These are phyloP conservation scores for Trichogramma evanescens DNA, from an alignment of 2,888 invertebrate genomes.

Conservation along the genomic window DNA sequence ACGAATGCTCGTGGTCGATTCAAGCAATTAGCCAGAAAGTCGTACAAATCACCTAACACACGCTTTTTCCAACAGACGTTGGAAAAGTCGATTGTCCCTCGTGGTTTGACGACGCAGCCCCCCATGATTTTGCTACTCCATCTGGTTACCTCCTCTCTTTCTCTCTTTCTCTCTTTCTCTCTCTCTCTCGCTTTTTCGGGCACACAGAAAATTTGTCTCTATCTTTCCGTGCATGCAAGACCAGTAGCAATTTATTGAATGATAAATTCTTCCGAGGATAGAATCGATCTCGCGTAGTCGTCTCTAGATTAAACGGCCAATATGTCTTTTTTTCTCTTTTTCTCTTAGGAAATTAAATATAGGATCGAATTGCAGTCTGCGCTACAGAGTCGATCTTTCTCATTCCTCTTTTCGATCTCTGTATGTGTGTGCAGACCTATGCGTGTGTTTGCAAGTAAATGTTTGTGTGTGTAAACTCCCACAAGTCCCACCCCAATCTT, in stretches of 20 bases:
- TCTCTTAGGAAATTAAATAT: constrained; percentile 42
- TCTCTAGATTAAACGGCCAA: constrained; percentile 45
- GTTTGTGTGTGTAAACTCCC: neutral
- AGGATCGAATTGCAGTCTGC: constrained; percentile 29
- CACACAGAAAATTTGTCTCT: too few species aligned
- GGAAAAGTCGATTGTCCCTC: too few species aligned
- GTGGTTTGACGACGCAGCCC: constrained; percentile 31
- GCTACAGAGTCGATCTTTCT: too few species aligned
- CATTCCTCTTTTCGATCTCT: too few species aligned
- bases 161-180: constrained; percentile 3
- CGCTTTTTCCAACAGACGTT: too few species aligned
- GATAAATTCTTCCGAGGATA: constrained; percentile 45
- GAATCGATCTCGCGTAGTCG: constrained; percentile 34
- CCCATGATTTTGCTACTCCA: neutral
- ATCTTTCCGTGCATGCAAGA: constrained; percentile 32
- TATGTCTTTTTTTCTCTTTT: constrained; percentile 27
- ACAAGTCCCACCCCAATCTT: constrained; percentile 17
- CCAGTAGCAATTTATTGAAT: constrained; percentile 44
- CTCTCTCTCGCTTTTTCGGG: neutral
- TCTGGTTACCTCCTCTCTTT: too few species aligned
- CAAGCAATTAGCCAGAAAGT: too few species aligned
- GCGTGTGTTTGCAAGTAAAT: too few species aligned
- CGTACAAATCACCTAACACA: too few species aligned
- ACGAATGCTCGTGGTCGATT: too few species aligned
- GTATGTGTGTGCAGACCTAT: too few species aligned